Evolutionary conservation across 23 tunicate genomes (phyloP).

Genomic region (Phallusia fumigata): DNA sequence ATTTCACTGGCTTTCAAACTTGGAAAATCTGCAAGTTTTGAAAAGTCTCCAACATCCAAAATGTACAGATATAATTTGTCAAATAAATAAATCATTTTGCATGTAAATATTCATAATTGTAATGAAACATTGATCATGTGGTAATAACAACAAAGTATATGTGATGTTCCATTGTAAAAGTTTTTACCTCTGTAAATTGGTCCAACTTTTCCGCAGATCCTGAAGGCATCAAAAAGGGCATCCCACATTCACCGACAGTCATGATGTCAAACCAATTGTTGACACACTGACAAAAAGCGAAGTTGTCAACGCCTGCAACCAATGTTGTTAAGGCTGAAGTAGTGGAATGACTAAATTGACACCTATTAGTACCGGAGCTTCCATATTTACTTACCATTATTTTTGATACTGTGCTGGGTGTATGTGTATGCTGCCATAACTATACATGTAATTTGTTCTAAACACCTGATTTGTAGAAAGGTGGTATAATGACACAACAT

Average conservation of each 20-base stretch:
- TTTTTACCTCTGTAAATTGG: conserved; percentile 1
- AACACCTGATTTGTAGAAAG: no score
- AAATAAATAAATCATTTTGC: no score
- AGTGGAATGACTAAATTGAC: background rate
- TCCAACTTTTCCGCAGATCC: background rate
- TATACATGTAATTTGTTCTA: no score
- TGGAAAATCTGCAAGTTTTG: background rate
- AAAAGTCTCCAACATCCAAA: background rate
- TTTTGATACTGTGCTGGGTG: background rate
- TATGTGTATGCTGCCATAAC: background rate
- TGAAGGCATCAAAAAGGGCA: background rate
- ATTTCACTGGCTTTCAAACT: background rate
- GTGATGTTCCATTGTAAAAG: background rate
- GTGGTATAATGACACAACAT: background rate
- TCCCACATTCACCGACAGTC: background rate
- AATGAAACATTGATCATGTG: no score
- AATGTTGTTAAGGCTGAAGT: background rate
- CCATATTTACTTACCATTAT: background rate
- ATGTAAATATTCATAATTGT: no score
- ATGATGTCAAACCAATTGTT: conserved; percentile 1
- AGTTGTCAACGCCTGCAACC: background rate
- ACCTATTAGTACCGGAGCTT: background rate
- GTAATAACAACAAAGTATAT: no score
- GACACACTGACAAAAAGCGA: background rate
- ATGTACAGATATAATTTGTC: background rate